Percentiles rank a stretch among this genome's conserved stretches.
These are phyloP conservation scores for Scalopus aquaticus DNA, from an alignment of 2,113 vertebrate species.

Conservation along the genomic window DNA sequence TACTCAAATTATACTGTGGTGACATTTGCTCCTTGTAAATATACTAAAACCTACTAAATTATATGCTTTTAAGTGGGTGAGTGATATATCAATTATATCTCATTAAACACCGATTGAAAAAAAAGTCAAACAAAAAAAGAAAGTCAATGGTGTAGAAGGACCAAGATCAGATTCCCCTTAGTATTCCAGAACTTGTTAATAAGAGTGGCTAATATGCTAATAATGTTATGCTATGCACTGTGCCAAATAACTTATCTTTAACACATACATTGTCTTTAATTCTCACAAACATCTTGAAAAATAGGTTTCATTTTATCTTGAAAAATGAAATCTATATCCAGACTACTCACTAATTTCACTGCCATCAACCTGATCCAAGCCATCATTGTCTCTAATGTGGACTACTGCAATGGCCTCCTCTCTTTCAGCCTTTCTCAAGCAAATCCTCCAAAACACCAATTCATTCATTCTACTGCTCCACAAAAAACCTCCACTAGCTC, in stretches of 20 bases:
- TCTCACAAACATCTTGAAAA: background rate
- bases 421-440: background rate
- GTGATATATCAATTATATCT: no score
- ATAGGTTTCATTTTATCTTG: background rate
- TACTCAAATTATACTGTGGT: no score
- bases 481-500: background rate
- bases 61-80: background rate
- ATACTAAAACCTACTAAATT: no score
- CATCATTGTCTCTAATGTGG: background rate
- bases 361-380: background rate
- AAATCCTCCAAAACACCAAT: background rate
- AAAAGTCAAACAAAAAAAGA: background rate
- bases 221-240: background rate
- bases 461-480: background rate
- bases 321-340: no score
- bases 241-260: background rate
- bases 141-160: background rate
- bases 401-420: background rate
- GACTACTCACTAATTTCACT: background rate
- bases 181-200: background rate
- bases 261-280: background rate
- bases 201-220: background rate
- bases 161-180: background rate
- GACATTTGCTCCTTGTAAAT: no score
- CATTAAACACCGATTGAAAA: background rate